phyloP scores from a whole-genome alignment of 2,888 invertebrate species.

The Oscheius sp. region DNA sequence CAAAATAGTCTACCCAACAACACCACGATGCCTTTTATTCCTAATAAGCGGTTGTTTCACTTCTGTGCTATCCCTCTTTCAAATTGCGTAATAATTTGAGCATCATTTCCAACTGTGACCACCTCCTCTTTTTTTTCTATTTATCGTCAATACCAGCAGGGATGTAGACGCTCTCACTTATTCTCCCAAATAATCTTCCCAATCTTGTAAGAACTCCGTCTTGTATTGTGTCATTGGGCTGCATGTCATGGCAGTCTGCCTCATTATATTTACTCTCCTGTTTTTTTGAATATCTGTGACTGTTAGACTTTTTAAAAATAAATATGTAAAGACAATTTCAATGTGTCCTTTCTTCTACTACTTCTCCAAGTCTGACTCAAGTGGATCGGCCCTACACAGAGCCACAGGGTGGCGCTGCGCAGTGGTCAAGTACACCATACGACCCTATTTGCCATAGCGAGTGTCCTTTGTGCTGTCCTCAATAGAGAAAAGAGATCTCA shows the following conservation, averaged over 20 bases:
- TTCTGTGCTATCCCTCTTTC: constrained; percentile 27
- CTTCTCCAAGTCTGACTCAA: constrained; percentile 1
- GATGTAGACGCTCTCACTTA: constrained; percentile 35
- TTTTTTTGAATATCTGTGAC: constrained; percentile 4
- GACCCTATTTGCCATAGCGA: constrained; percentile 34
- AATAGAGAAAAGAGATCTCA: constrained; percentile 34
- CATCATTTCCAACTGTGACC: constrained; percentile 11
- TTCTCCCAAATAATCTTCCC: constrained; percentile 8
- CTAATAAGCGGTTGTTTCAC: constrained; percentile 19
- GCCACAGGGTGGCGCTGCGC: constrained; percentile 30
- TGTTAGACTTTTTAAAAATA: constrained; percentile 22
- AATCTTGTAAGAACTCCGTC: constrained; percentile 1
- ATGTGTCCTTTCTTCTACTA: background rate
- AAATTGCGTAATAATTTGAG: constrained; percentile 31
- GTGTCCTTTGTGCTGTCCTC: constrained; percentile 35
- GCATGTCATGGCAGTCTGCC: constrained; percentile 10
- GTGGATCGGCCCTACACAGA: constrained; percentile 15
- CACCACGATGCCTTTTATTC: constrained; percentile 31
- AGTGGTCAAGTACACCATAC: constrained; percentile 30
- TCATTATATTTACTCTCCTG: background rate
- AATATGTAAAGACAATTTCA: constrained; percentile 1
- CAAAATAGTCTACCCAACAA: background rate
- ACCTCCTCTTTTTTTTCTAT: constrained; percentile 5
- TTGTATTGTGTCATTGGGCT: constrained; percentile 31
- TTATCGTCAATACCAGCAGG: constrained; percentile 35